Percentiles rank a stretch among this genome's conserved stretches.
Evolutionary conservation across 2,113 vertebrate species (phyloP).

Genomic region (Microtus montanus): DNA sequence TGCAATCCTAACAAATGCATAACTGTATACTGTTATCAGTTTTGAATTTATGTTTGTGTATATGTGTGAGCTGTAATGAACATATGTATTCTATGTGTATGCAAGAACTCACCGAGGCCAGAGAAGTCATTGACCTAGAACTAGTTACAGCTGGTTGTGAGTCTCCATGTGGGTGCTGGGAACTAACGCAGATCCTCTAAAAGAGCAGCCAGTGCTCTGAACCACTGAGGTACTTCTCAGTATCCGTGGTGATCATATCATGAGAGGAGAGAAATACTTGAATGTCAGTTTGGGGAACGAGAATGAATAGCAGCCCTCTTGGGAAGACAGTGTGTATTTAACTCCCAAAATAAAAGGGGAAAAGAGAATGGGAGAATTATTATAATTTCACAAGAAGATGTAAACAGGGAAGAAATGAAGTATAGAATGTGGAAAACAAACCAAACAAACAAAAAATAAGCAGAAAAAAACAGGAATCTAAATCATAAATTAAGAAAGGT

Average conservation of each 20-base stretch:
- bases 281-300: neutral
- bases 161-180: neutral
- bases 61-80: neutral
- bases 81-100: too few species aligned
- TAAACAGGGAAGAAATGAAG: neutral
- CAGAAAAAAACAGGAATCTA: slow-evolving; percentile 5
- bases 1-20: neutral
- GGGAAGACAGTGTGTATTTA: neutral
- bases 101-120: neutral
- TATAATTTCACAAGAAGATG: neutral
- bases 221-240: too few species aligned
- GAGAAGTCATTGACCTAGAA: neutral
- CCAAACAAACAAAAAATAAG: neutral
- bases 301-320: neutral
- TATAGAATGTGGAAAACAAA: neutral
- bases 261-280: neutral
- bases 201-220: neutral
- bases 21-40: rapidly evolving
- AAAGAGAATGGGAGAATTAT: neutral
- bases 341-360: slow-evolving; percentile 13
- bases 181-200: too few species aligned
- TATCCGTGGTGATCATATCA: neutral
- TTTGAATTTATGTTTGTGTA: neutral
- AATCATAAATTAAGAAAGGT: neutral
- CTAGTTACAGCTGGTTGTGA: neutral